phyloP scores from a whole-genome alignment of 2,888 invertebrate species.

The Hipparchia sbordonii region DNA sequence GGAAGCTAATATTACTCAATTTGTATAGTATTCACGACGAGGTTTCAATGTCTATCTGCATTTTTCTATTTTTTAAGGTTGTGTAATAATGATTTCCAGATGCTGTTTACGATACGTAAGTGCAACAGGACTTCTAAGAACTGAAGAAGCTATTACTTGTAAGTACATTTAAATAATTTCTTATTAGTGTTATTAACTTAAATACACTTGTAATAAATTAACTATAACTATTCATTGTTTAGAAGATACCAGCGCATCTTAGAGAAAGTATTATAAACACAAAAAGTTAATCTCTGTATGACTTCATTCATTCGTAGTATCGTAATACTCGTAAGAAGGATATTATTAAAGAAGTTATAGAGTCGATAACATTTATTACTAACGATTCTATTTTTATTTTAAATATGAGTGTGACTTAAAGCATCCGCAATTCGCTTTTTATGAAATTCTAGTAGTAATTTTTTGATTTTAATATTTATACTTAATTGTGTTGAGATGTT shows the following conservation, averaged over 20 bases:
- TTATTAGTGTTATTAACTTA: background rate
- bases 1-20: conserved; percentile 49
- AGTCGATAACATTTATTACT: too few species aligned
- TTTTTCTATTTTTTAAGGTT: conserved; percentile 19
- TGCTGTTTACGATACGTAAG: conserved; percentile 27
- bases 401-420: too few species aligned
- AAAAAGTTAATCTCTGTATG: too few species aligned
- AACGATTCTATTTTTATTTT: too few species aligned
- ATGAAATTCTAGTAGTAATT: background rate
- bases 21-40: conserved; percentile 21
- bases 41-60: background rate
- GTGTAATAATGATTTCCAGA: conserved; percentile 44
- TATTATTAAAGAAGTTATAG: too few species aligned
- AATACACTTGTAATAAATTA: too few species aligned
- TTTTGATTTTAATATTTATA: background rate
- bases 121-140: conserved; percentile 10
- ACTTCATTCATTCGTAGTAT: too few species aligned
- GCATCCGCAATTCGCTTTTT: background rate
- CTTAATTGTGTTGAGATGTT: background rate
- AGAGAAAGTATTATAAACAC: background rate
- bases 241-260: background rate
- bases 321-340: too few species aligned
- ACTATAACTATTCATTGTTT: too few species aligned
- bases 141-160: conserved; percentile 21
- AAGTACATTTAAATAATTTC: conserved; percentile 20